Evolutionary conservation across 2,113 vertebrate species (phyloP), one percentile per base, ranked within the genome.

Genomic region (Perca schrenkii): DNA sequence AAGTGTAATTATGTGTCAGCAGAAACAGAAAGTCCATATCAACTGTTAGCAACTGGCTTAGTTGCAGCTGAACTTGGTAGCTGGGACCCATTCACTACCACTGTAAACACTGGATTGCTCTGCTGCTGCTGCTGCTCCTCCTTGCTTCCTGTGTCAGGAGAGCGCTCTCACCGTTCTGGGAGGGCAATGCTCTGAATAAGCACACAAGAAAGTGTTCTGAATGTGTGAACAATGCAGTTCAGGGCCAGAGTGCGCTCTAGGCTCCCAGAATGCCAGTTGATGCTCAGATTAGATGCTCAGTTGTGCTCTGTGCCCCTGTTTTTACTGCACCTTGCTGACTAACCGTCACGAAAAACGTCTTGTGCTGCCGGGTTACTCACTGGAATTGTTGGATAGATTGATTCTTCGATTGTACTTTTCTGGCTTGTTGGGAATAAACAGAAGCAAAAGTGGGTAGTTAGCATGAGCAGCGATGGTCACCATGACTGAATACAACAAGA

Each of bases 161-260:
- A 62, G 36, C 3, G 4, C 62, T 77, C 71, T 64, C 28, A n/a
- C 10, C 1, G 1, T 54, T 70, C 62, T 25, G 63, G 5, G 2
- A 77, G 40, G 64, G 17, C 57, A 74, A 64, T 21, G 62, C 83
- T 83, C 75, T 63, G 81, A 86, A 83, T 67, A 79, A 72, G 71
- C 56, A 67, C 64, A 77, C 17, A 22, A 25, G 46, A 66, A 82
- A 75, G 19, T 25, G 73, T 31, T 68, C 46, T 50, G 66, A 81
- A 77, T 71, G 61, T 47, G 58, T 13, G 74, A 74, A 74, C 75
- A 84, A 57, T 63, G 71, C 62, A 46, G 47, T 69, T 70, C 77
- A 62, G 60, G 73, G 67, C 46, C 78, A 62, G 21, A 49, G 52
- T 68, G 25, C 31, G 25, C 72, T 34, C 25, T 21, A 31, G 34